Evolutionary conservation across 1,140 invertebrate species (phyloP).

Genomic region (Aporrectodea caliginosa): DNA sequence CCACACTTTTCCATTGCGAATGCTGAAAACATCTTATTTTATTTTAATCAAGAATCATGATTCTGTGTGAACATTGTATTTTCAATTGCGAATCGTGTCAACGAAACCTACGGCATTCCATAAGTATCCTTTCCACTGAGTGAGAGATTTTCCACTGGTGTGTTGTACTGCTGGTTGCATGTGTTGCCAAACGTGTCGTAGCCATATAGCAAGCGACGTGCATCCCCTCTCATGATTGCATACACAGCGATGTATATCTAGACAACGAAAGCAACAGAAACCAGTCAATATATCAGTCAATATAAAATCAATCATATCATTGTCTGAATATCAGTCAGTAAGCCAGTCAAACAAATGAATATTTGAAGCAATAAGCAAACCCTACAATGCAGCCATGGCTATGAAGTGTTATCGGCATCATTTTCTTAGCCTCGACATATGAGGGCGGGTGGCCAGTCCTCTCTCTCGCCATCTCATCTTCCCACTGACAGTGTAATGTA

Average conservation of each 20-base stretch:
- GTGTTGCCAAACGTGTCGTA: constrained; percentile 95
- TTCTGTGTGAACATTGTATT: not conserved
- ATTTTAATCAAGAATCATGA: too few species aligned
- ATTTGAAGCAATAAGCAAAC: not conserved
- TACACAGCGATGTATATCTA: constrained; percentile 70
- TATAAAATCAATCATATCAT: not conserved
- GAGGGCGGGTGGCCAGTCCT: too few species aligned
- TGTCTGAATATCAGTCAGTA: not conserved
- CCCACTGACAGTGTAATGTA: not conserved
- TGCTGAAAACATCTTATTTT: too few species aligned
- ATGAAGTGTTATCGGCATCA: too few species aligned
- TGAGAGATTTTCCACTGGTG: constrained; percentile 68
- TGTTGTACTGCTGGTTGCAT: constrained; percentile 77
- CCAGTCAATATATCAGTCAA: not conserved
- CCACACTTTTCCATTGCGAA: not conserved
- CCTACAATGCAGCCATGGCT: too few species aligned
- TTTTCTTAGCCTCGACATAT: too few species aligned
- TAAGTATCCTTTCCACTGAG: constrained; percentile 75
- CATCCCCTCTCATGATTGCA: constrained; percentile 83
- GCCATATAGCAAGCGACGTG: constrained; percentile 79
- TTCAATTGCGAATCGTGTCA: not conserved
- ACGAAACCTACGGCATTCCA: constrained; percentile 65
- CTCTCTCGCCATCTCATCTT: too few species aligned
- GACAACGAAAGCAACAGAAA: constrained; percentile 28
- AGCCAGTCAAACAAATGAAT: not conserved